Base-by-base conservation (phyloP, 2,888 invertebrate species). In the Autographa pulchrina region DNA sequence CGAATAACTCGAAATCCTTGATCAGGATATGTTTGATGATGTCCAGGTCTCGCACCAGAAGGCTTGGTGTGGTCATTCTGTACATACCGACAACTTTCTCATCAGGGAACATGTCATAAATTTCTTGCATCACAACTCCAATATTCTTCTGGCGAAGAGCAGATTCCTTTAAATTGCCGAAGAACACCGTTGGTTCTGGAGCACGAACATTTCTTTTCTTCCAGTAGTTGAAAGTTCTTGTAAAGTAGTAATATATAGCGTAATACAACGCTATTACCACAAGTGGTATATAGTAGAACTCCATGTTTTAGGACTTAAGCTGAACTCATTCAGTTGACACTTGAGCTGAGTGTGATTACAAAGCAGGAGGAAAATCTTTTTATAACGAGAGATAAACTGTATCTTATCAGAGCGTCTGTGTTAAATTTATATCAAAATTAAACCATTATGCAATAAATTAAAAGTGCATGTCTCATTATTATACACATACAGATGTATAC, bases 1-100 rank as follows among this genome's bases (percentile, higher is more conserved):
- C 13, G 35, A 93, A 93, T 0, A 62, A 6, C 14, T 91, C 87
- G 58, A 92, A 93, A 74, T 92, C 92, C 70, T 91, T 92, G 16
- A 93, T 89, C 79, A 92, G 81, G 0, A 93, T 75, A 2, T 89
- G 82, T 77, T 92, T 92, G 8, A 93, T 77, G 2, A 92, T 62
- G 9, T 93, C 92, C 31, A 91, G 80, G 73, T 93, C 93, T 18
- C 89, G 81, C 16, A 93, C 71, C 4, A 92, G 58, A 16, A 93
- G 58, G 56, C 82, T 78, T 0, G 92, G 92, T 6, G 85, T 85
- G 0, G 88, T 89, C 85, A 91, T 87, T 70, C 89, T 88, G 41
- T 87, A 93, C 0, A 92, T 11, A 1, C 93, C 93, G 0, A 93
- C 87, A 0, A 91, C 81, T 81, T 91, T 92, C 74, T 92, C 92